Evolutionary conservation across 1,140 invertebrate genomes (phyloP).

Genomic region (Drosophila parabipectinata): DNA sequence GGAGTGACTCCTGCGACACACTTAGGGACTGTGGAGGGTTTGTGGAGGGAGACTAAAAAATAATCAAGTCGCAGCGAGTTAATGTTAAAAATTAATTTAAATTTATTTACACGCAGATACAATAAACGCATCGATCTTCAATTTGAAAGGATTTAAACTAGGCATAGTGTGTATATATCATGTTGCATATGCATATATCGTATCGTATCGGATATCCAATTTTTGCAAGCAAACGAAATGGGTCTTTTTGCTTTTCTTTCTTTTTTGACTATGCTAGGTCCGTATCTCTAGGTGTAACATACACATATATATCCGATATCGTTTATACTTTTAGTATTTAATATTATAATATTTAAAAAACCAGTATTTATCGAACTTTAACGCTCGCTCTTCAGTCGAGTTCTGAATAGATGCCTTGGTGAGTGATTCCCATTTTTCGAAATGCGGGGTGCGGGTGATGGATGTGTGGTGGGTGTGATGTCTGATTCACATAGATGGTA

Average conservation of each 20-base stretch:
- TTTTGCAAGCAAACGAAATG: conserved; percentile 67
- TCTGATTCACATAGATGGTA: conserved; percentile 8
- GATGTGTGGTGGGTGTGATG: conserved; percentile 17
- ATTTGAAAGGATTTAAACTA: conserved; percentile 50
- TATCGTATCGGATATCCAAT: conserved; percentile 35
- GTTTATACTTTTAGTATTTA: conserved; percentile 59
- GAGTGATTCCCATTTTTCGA: conserved; percentile 1
- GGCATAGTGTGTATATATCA: conserved; percentile 2
- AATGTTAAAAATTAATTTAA: conserved; percentile 73
- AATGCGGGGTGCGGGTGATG: conserved; percentile 4
- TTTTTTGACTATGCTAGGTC: conserved; percentile 63
- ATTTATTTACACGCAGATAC: conserved; percentile 81
- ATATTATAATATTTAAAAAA: conserved; percentile 52
- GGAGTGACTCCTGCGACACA: not conserved
- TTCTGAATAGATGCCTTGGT: conserved; percentile 59
- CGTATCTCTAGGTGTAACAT: conserved; percentile 64
- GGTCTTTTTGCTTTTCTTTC: conserved; percentile 75
- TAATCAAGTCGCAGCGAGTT: conserved; percentile 60
- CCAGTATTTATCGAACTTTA: conserved; percentile 81
- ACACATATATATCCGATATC: conserved; percentile 60
- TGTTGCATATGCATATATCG: conserved; percentile 4
- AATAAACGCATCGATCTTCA: conserved; percentile 71
- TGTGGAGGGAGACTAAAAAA: conserved; percentile 25
- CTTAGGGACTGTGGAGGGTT: not conserved
- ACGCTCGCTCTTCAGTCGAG: conserved; percentile 79